Evolutionary conservation across 1,140 invertebrate species (phyloP).

Genomic region (Zaprionus camerounensis): DNA sequence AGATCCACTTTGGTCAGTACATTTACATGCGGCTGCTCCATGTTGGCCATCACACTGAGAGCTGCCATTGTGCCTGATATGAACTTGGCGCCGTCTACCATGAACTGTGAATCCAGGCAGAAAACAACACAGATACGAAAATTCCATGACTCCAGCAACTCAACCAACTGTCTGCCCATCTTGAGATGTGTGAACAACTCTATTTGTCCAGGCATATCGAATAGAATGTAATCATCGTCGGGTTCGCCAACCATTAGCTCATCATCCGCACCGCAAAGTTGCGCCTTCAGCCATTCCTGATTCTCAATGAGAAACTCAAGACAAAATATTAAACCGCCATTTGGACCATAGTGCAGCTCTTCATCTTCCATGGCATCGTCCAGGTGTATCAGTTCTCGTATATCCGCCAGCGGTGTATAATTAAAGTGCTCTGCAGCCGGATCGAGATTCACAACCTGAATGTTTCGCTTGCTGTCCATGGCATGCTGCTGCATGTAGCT

Average conservation of each 20-base stretch:
- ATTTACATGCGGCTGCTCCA: conserved; percentile 97
- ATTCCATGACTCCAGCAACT: conserved; percentile 93
- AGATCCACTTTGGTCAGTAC: conserved; percentile 98
- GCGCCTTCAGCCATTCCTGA: conserved; percentile 94
- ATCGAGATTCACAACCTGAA: conserved; percentile 98
- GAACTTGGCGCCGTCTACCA: conserved; percentile 98
- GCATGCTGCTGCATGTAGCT: conserved; percentile 94
- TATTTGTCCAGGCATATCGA: conserved; percentile 99
- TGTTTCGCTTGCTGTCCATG: conserved; percentile 88
- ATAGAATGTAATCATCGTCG: conserved; percentile 97
- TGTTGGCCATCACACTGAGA: conserved; percentile 97
- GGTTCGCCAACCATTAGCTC: conserved; percentile 85
- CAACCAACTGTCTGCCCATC: conserved; percentile 93
- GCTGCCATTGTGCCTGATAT: conserved; percentile 97
- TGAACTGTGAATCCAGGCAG: conserved; percentile 97
- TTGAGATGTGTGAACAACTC: conserved; percentile 98
- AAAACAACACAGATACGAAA: conserved; percentile 97
- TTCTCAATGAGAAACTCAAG: conserved; percentile 97
- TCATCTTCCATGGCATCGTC: conserved; percentile 99
- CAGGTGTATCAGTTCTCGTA: conserved; percentile 96
- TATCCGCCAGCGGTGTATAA: conserved; percentile 94
- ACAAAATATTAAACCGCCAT: conserved; percentile 98
- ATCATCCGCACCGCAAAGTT: conserved; percentile 86
- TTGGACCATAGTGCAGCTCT: conserved; percentile 97
- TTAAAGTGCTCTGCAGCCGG: conserved; percentile 98